Conservation (phyloP, 1,140 invertebrate genomes). For the Melanaphis sacchari region DNA sequence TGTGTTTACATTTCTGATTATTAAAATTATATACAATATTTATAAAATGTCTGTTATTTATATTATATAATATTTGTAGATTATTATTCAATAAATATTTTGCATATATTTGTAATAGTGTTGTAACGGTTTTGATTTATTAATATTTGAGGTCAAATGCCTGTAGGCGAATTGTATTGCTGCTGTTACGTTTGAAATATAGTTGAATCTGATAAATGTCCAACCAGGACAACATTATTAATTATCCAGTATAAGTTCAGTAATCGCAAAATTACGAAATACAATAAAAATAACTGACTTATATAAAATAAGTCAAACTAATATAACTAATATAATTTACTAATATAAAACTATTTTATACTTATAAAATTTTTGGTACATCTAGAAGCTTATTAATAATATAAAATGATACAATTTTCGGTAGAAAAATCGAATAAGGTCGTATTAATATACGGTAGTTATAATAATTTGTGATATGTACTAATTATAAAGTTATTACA, state of each 20-base stretch:
- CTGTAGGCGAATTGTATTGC: slow-evolving; percentile 41
- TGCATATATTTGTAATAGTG: slow-evolving; percentile 1
- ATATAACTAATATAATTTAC: too few relatives aligned
- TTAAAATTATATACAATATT: background rate
- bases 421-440: background rate
- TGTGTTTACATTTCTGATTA: background rate
- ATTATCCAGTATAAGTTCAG: background rate
- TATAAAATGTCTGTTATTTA: background rate
- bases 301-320: too few relatives aligned
- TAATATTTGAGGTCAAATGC: slow-evolving; percentile 30
- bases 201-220: slow-evolving; percentile 46
- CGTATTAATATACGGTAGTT: too few relatives aligned
- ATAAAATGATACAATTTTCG: background rate
- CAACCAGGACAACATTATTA: slow-evolving; percentile 43
- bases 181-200: background rate
- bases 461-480: background rate
- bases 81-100: background rate
- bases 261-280: slow-evolving; percentile 36
- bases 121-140: slow-evolving; percentile 53
- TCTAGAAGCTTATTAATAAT: background rate
- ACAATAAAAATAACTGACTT: background rate
- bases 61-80: background rate
- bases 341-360: background rate
- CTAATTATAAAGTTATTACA: background rate
- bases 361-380: background rate